These are phyloP conservation scores for Procavia capensis DNA, from an alignment of 2,113 vertebrate genomes.

Conservation along the genomic window DNA sequence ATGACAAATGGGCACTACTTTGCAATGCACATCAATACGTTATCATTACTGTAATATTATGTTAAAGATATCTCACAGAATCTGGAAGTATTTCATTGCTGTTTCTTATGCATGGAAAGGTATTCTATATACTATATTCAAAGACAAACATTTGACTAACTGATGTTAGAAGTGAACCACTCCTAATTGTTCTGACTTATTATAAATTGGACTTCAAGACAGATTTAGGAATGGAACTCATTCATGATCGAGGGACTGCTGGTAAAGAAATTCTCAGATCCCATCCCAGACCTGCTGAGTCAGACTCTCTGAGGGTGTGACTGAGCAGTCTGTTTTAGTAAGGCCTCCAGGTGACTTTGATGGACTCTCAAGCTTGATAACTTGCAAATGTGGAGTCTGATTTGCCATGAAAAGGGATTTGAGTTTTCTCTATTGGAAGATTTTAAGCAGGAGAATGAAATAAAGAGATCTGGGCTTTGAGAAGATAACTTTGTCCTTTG, in stretches of 20 bases:
- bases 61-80: background rate
- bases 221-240: background rate
- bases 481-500: slow-evolving; percentile 49
- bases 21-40: background rate
- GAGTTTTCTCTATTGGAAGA: background rate
- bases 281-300: background rate
- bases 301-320: background rate
- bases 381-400: background rate
- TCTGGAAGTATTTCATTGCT: background rate
- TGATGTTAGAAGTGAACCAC: background rate
- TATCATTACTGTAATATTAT: background rate
- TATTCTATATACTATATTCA: too few relatives aligned
- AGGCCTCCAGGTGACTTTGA: background rate
- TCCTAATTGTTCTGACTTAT: background rate
- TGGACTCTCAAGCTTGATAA: background rate
- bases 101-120: too few relatives aligned
- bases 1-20: background rate
- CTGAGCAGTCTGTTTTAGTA: background rate
- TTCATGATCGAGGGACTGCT: background rate
- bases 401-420: background rate
- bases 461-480: slow-evolving; percentile 7
- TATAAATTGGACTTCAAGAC: background rate
- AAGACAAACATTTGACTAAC: background rate
- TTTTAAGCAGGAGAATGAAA: slow-evolving; percentile 37
- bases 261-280: background rate